Evolutionary conservation across 2,888 invertebrate species (phyloP).

Genomic region (Latrodectus elegans): DNA sequence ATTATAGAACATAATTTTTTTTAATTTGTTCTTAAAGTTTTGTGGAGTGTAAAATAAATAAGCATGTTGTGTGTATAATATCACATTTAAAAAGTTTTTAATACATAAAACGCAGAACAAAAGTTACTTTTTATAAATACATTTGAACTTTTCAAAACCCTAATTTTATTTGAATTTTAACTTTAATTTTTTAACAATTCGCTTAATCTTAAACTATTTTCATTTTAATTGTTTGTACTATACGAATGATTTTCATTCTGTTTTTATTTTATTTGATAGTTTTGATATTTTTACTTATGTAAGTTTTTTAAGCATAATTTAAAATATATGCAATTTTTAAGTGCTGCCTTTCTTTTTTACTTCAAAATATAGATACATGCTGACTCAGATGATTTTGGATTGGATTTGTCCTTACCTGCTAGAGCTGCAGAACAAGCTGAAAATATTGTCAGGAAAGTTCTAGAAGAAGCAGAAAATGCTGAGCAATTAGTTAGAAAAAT

Average conservation of each 20-base stretch:
- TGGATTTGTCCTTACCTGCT: constrained; percentile 65
- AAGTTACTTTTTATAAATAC: too few species aligned
- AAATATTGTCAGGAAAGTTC: constrained; percentile 86
- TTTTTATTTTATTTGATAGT: not conserved
- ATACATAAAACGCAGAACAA: too few species aligned
- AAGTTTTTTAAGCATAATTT: not conserved
- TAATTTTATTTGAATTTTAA: too few species aligned
- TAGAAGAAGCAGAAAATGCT: constrained; percentile 74
- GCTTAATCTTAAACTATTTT: too few species aligned
- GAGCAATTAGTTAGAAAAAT: constrained; percentile 70
- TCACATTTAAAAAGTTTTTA: too few species aligned
- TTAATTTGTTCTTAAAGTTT: not conserved
- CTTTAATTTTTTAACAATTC: too few species aligned
- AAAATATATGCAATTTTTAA: not conserved
- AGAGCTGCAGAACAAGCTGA: constrained; percentile 85
- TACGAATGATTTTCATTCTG: not conserved
- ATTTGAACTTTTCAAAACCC: too few species aligned
- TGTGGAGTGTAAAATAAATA: not conserved
- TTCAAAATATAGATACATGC: constrained; percentile 22
- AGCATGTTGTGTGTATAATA: not conserved
- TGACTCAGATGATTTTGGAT: constrained; percentile 60
- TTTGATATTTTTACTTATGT: not conserved
- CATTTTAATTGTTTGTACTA: too few species aligned
- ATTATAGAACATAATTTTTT: not conserved
- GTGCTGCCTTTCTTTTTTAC: too few species aligned